Percentiles rank a stretch among this genome's conserved stretches.
phyloP scores from a whole-genome alignment of 2,797 vertebrate species.

The Sebastes hopkinsi region DNA sequence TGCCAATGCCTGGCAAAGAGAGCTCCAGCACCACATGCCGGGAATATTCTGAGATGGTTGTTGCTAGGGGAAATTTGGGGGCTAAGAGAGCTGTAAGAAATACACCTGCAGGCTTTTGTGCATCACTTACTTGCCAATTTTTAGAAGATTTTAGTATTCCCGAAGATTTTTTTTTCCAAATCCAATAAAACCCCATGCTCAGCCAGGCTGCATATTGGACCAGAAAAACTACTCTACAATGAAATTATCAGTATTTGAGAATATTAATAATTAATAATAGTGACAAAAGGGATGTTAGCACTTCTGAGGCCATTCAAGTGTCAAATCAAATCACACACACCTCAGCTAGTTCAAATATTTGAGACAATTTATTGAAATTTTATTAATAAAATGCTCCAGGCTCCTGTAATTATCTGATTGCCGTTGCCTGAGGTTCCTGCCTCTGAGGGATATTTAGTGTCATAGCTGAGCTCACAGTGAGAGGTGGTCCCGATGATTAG shows the following conservation, averaged over 20 bases:
- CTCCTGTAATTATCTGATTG: slow-evolving; percentile 68
- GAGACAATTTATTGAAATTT: slow-evolving; percentile 67
- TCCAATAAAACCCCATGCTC: neutral
- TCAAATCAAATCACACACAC: slow-evolving; percentile 63
- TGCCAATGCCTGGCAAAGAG: slow-evolving; percentile 54
- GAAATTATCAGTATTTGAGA: slow-evolving; percentile 39
- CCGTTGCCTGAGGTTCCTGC: slow-evolving; percentile 47
- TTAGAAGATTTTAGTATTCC: neutral
- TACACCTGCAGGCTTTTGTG: slow-evolving; percentile 26
- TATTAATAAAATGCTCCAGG: slow-evolving; percentile 67
- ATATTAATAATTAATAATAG: slow-evolving; percentile 46
- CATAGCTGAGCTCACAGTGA: slow-evolving; percentile 64
- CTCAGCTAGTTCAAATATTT: slow-evolving; percentile 68
- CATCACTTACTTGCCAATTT: neutral
- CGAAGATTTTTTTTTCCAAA: neutral
- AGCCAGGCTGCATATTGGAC: slow-evolving; percentile 3
- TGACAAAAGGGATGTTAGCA: slow-evolving; percentile 53
- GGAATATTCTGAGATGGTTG: slow-evolving; percentile 47
- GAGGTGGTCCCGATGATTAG: slow-evolving; percentile 74
- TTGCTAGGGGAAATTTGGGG: slow-evolving; percentile 58
- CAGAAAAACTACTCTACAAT: slow-evolving; percentile 18
- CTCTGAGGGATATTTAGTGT: slow-evolving; percentile 72
- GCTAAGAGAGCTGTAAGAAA: slow-evolving; percentile 25
- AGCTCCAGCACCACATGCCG: slow-evolving; percentile 35
- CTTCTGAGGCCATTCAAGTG: slow-evolving; percentile 49